phyloP scores from a whole-genome alignment of 2,797 vertebrate species.

The Fistularia tabacaria region DNA sequence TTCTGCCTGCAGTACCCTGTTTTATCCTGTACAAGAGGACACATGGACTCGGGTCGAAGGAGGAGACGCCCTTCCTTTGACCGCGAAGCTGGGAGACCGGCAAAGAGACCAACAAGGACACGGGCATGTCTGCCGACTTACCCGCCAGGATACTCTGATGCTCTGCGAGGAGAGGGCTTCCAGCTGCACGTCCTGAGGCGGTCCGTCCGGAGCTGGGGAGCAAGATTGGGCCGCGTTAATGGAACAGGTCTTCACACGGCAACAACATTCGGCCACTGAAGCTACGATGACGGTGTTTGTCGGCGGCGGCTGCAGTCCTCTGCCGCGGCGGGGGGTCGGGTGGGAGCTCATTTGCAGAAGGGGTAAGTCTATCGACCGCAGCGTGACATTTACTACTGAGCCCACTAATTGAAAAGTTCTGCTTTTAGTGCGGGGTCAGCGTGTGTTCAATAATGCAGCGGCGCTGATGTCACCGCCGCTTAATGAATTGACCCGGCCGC shows the following conservation, averaged over 20 bases:
- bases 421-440: conserved; percentile 69
- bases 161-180: conserved; percentile 95
- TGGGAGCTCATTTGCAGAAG: conserved; percentile 44
- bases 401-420: conserved; percentile 70
- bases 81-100: too few relatives aligned
- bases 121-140: conserved; percentile 57
- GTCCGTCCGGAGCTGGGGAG: conserved; percentile 89
- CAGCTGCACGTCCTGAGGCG: conserved; percentile 93
- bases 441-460: conserved; percentile 70
- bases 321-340: conserved; percentile 18
- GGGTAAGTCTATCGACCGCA: conserved; percentile 47
- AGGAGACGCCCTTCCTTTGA: too few relatives aligned
- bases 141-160: conserved; percentile 96
- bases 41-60: too few relatives aligned
- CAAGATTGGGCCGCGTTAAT: too few relatives aligned
- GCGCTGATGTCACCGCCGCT: conserved; percentile 47
- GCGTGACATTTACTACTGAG: conserved; percentile 68
- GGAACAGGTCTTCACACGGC: too few relatives aligned
- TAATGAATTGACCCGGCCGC: conserved; percentile 58
- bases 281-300: conserved; percentile 7
- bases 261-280: neutral
- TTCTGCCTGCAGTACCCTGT: conserved; percentile 7
- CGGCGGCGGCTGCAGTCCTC: conserved; percentile 16
- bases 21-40: neutral
- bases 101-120: neutral